Evolutionary conservation across 2,888 invertebrate species (phyloP).

Genomic region (Blastobasis lacticolella): DNA sequence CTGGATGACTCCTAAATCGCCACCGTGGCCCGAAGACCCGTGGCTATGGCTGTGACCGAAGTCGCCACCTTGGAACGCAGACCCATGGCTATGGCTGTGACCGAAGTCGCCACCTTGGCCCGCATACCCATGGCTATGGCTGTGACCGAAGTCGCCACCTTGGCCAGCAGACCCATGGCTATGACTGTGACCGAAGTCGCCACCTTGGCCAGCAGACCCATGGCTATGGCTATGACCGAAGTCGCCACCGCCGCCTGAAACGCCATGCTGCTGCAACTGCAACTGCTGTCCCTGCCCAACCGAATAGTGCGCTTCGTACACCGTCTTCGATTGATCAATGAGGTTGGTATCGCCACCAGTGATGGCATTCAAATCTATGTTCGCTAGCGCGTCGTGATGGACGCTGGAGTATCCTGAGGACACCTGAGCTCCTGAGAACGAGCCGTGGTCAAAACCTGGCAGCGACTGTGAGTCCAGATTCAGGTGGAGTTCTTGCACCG

Average conservation of each 20-base stretch:
- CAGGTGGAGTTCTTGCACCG: constrained; percentile 37
- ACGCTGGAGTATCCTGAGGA: constrained; percentile 56
- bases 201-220: constrained; percentile 14
- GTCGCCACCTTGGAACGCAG: too few species aligned
- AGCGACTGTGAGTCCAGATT: constrained; percentile 37
- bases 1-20: too few species aligned
- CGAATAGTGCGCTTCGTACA: constrained; percentile 67
- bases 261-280: too few species aligned
- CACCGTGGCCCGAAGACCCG: constrained; percentile 14
- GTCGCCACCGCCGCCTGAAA: too few species aligned
- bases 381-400: constrained; percentile 59
- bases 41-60: too few species aligned
- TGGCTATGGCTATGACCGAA: too few species aligned
- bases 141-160: too few species aligned
- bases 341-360: constrained; percentile 63
- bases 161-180: too few species aligned
- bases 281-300: constrained; percentile 12
- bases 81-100: too few species aligned
- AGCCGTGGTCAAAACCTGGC: constrained; percentile 28
- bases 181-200: too few species aligned
- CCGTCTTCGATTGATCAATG: constrained; percentile 65
- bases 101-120: too few species aligned
- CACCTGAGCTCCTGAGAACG: constrained; percentile 44
- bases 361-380: constrained; percentile 55
- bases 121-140: too few species aligned